A percentile compares a stretch with the other conserved stretches of the same genome.
Conservation (phyloP, 2,797 vertebrate genomes). For the Sebastes cheni region DNA sequence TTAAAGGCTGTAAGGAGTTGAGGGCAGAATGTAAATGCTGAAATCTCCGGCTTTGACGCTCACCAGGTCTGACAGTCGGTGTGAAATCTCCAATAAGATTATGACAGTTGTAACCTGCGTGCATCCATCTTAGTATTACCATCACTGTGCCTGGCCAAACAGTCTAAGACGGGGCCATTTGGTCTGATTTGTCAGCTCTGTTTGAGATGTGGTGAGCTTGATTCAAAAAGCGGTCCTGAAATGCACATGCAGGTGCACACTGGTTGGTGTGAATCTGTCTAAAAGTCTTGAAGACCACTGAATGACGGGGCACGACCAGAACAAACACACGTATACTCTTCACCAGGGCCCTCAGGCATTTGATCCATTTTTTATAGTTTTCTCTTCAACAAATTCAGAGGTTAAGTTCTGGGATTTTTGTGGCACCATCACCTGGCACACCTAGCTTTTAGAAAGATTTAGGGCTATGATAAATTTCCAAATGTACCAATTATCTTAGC, state of each 20-base stretch:
- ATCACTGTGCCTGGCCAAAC: conserved; percentile 29
- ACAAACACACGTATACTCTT: not conserved
- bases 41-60: conserved; percentile 39
- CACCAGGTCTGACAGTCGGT: conserved; percentile 47
- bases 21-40: conserved; percentile 40
- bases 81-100: conserved; percentile 56
- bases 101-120: conserved; percentile 49
- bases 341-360: not conserved
- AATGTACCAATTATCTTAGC: not conserved
- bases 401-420: not conserved
- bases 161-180: conserved; percentile 8
- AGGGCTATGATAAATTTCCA: not conserved
- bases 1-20: conserved; percentile 24
- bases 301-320: not conserved
- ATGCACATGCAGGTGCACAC: not conserved
- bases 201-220: conserved; percentile 10
- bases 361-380: not conserved
- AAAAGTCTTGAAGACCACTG: conserved; percentile 6
- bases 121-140: conserved; percentile 46
- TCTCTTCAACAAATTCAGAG: not conserved
- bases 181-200: conserved; percentile 31
- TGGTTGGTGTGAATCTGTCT: not conserved
- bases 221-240: conserved; percentile 9
- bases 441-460: not conserved
- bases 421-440: not conserved